Conservation (phyloP, 2,888 invertebrate species). For the Notodonta dromedarius region DNA sequence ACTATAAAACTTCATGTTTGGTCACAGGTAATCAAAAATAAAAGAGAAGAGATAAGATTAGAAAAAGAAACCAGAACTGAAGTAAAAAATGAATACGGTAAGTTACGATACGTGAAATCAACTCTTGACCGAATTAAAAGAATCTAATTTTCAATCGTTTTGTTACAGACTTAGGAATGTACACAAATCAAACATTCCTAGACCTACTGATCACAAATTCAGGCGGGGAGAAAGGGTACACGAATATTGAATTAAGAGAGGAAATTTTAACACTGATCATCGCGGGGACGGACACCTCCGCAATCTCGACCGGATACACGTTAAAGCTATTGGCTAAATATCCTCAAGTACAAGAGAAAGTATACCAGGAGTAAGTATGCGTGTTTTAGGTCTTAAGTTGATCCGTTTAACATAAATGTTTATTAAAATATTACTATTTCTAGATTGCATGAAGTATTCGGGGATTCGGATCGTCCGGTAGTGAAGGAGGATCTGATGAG, state of each 20-base stretch:
- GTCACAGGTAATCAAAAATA: slow-evolving; percentile 56
- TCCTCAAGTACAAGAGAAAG: slow-evolving; percentile 70
- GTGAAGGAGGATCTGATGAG: slow-evolving; percentile 59
- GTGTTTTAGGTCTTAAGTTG: neutral
- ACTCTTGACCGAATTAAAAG: too few species aligned
- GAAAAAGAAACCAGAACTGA: slow-evolving; percentile 43
- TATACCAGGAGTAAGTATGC: slow-evolving; percentile 64
- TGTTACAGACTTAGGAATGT: slow-evolving; percentile 53
- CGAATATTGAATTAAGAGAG: slow-evolving; percentile 78
- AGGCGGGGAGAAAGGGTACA: slow-evolving; percentile 75
- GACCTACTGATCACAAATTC: slow-evolving; percentile 78
- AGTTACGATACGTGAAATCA: slow-evolving; percentile 12
- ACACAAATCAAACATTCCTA: slow-evolving; percentile 76
- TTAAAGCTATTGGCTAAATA: slow-evolving; percentile 69
- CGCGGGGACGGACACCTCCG: slow-evolving; percentile 82
- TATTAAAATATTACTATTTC: neutral
- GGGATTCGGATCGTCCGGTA: slow-evolving; percentile 58
- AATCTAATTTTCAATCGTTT: neutral
- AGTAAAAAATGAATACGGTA: slow-evolving; percentile 53
- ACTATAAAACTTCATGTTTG: slow-evolving; percentile 2
- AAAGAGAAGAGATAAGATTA: slow-evolving; percentile 48
- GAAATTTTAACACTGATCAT: slow-evolving; percentile 82
- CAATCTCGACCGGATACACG: slow-evolving; percentile 66
- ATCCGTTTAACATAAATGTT: too few species aligned
- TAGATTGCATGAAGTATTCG: slow-evolving; percentile 62